phyloP scores from a whole-genome alignment of 2,113 vertebrate genomes.

The Arvicanthis niloticus region DNA sequence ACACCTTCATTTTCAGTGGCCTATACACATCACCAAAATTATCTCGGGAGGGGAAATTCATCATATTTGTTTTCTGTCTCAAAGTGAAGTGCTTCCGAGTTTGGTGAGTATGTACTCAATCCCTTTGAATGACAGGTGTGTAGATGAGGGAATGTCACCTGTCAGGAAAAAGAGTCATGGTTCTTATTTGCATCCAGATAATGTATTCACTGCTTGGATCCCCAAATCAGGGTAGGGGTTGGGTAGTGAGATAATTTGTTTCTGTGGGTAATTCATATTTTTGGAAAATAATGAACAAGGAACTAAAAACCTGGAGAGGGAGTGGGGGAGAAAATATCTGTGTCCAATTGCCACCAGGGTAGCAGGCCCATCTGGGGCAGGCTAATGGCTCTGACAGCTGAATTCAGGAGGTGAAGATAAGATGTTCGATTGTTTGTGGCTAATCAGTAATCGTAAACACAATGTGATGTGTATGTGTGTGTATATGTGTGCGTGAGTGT shows the following conservation, averaged over 20 bases:
- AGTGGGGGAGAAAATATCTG: neutral
- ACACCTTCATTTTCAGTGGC: constrained; percentile 79
- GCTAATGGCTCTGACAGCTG: constrained; percentile 22
- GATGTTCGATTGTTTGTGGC: neutral
- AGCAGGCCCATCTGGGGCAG: neutral
- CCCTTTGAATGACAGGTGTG: constrained; percentile 58
- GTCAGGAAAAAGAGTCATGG: neutral
- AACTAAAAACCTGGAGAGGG: neutral
- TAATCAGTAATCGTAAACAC: neutral
- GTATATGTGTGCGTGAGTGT: neutral
- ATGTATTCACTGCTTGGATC: constrained; percentile 58
- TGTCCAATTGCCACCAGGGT: neutral
- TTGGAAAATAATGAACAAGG: constrained; percentile 15
- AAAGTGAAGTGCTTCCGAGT: constrained; percentile 73
- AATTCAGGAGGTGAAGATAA: neutral
- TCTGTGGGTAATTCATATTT: constrained; percentile 11
- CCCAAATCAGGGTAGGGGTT: neutral
- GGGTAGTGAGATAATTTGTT: neutral
- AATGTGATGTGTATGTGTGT: neutral
- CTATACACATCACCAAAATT: constrained; percentile 74
- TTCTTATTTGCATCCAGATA: constrained; percentile 48
- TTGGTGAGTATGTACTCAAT: constrained; percentile 39
- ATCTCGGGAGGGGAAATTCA: constrained; percentile 74
- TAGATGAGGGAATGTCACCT: constrained; percentile 24
- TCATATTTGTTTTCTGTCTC: constrained; percentile 78